These are phyloP conservation scores for Gallinago solitaria DNA, from an alignment of 2,797 vertebrate species.

Conservation along the genomic window DNA sequence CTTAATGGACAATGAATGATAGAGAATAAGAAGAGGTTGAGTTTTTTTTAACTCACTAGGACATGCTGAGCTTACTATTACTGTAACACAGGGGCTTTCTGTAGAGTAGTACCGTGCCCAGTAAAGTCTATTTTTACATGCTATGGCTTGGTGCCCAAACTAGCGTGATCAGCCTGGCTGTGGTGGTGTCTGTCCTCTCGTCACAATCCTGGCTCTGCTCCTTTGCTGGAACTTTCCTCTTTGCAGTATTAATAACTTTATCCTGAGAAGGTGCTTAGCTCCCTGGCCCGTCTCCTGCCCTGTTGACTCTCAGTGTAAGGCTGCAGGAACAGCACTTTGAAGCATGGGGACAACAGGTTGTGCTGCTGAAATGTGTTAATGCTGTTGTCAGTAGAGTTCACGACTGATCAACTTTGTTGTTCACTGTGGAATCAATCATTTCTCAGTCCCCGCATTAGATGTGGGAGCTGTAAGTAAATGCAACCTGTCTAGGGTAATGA, in stretches of 20 bases:
- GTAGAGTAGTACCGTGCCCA: background rate
- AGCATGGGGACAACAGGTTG: background rate
- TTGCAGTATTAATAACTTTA: background rate
- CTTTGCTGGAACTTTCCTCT: background rate
- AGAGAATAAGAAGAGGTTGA: background rate
- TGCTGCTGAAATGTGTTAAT: background rate
- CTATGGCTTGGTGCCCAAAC: background rate
- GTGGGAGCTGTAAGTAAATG: background rate
- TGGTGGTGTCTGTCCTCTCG: background rate
- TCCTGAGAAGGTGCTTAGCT: background rate
- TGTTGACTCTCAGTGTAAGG: background rate
- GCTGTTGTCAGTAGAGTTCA: background rate
- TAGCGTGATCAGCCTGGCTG: background rate
- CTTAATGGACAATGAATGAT: background rate
- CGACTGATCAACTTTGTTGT: background rate
- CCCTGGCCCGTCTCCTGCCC: background rate
- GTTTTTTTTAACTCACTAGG: background rate
- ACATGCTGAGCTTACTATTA: background rate
- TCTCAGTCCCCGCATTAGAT: background rate
- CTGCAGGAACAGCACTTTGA: background rate
- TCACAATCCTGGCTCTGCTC: background rate
- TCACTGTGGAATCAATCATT: background rate
- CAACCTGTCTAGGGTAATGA: background rate
- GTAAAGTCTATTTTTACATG: background rate
- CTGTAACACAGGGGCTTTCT: background rate